A percentile compares a stretch with the other conserved stretches of the same genome.
phyloP scores from a whole-genome alignment of 37 sponge, comb jelly and placozoan genomes.

The Axinella damicornis region DNA sequence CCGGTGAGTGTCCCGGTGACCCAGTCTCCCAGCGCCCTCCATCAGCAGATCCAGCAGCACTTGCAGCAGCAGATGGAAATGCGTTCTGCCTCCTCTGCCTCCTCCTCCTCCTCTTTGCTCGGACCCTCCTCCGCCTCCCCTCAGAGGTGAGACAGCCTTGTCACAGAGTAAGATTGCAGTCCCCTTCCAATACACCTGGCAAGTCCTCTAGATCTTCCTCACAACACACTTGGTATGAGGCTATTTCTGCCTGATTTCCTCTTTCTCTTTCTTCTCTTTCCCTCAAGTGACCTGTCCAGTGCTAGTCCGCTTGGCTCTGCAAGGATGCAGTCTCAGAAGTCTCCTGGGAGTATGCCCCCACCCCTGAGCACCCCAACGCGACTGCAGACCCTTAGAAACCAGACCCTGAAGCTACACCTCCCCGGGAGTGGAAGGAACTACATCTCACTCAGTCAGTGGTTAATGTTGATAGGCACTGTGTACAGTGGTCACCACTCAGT shows the following conservation, averaged over 20 bases:
- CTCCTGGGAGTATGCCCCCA: constrained; percentile 60
- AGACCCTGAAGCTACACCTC: constrained; percentile 80
- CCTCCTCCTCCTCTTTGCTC: constrained; percentile 4
- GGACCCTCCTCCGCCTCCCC: constrained; percentile 16
- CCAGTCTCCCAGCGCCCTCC: constrained; percentile 19
- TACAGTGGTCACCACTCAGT: no score
- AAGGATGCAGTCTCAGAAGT: not conserved
- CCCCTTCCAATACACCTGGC: no score
- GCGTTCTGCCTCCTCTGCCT: not conserved
- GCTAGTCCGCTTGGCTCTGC: constrained; percentile 20
- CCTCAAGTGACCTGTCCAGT: constrained; percentile 46
- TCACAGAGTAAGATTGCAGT: no score
- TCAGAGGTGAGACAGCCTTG: constrained; percentile 7
- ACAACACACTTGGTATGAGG: no score
- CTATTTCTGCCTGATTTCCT: not conserved
- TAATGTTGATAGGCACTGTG: no score
- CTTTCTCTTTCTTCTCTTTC: not conserved
- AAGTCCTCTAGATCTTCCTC: no score
- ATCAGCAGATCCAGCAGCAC: constrained; percentile 52
- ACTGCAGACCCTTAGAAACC: constrained; percentile 62
- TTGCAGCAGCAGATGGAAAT: constrained; percentile 30
- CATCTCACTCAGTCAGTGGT: constrained; percentile 55
- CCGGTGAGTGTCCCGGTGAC: constrained; percentile 71
- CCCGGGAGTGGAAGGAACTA: constrained; percentile 83
- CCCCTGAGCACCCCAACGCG: constrained; percentile 70